Evolutionary conservation across 2,797 vertebrate genomes (phyloP).

Genomic region (Brachymystax lenok): DNA sequence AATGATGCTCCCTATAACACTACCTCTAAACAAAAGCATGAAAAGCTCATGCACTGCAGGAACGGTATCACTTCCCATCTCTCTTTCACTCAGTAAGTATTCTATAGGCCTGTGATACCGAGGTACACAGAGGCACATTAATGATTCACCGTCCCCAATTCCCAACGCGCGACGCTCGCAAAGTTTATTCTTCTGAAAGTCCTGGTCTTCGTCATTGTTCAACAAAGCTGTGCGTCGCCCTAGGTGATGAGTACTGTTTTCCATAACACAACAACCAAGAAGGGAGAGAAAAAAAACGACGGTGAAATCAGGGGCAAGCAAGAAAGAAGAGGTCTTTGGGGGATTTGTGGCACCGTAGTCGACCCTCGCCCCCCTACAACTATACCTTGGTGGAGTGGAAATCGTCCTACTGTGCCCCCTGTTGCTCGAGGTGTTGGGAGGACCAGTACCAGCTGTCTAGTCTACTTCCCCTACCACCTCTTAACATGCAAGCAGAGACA

Average conservation of each 20-base stretch:
- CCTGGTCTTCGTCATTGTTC: constrained; percentile 53
- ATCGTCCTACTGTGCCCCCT: constrained; percentile 17
- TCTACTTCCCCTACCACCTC: constrained; percentile 13
- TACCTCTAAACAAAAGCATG: not conserved
- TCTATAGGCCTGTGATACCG: constrained; percentile 38
- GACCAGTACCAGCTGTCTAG: constrained; percentile 19
- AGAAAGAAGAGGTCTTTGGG: constrained; percentile 38
- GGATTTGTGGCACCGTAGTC: constrained; percentile 46
- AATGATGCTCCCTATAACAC: constrained; percentile 33
- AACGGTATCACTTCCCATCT: constrained; percentile 19
- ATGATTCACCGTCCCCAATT: constrained; percentile 41
- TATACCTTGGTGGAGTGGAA: no score
- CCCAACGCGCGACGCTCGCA: constrained; percentile 42
- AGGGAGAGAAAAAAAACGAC: not conserved
- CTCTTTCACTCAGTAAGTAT: constrained; percentile 25
- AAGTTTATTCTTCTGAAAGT: constrained; percentile 52
- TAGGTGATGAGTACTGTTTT: constrained; percentile 60
- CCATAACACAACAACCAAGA: constrained; percentile 43
- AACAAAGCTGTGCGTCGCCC: constrained; percentile 62
- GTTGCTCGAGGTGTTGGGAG: constrained; percentile 37
- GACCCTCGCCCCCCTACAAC: constrained; percentile 40
- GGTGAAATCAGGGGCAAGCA: no score
- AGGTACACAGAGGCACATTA: constrained; percentile 42
- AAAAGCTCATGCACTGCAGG: constrained; percentile 10
- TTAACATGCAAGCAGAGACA: constrained; percentile 15